Conservation (phyloP, 2,113 vertebrate species). For the Ramphastos sulfuratus region DNA sequence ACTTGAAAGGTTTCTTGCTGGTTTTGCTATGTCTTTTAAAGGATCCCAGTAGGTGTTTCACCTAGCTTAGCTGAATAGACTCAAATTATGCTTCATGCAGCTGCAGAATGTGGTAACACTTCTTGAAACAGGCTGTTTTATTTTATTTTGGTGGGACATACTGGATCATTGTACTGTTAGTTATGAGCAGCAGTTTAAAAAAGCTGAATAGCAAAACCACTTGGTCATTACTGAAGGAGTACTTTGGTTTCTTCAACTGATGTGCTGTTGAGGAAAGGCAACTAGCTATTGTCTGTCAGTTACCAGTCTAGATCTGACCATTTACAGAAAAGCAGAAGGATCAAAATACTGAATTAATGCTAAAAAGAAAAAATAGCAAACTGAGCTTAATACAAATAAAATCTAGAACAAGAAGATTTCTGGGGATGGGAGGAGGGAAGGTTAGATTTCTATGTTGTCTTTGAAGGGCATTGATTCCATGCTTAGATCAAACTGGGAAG, state of each 20-base stretch:
- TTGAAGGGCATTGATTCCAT: background rate
- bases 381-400: background rate
- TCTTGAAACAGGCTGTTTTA: background rate
- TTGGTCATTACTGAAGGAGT: background rate
- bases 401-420: background rate
- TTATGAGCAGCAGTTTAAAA: background rate
- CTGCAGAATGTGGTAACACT: background rate
- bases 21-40: background rate
- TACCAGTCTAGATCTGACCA: background rate
- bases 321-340: background rate
- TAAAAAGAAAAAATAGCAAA: background rate
- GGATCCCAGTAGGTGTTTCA: background rate
- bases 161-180: background rate
- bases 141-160: background rate
- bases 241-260: background rate
- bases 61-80: background rate
- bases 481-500: background rate
- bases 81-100: background rate
- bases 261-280: background rate
- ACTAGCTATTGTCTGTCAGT: background rate
- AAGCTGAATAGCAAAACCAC: background rate
- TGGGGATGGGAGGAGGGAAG: background rate
- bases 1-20: background rate
- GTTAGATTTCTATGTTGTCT: background rate
- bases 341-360: background rate